Evolutionary conservation across 2,113 vertebrate species (phyloP).

Genomic region (Smithornis capensis): DNA sequence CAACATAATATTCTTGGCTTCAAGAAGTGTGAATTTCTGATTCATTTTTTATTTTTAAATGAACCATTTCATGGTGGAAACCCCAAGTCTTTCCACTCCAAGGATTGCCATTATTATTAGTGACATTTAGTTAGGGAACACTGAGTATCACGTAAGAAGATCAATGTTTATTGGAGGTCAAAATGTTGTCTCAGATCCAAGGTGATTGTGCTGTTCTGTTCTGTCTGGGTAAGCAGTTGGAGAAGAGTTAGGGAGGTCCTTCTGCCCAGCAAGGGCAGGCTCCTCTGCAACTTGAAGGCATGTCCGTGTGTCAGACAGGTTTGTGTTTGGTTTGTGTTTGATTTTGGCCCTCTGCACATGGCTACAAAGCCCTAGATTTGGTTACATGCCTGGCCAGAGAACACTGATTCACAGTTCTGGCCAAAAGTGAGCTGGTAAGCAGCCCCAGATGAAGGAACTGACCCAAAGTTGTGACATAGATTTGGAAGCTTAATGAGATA

Average conservation of each 20-base stretch:
- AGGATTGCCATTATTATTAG: neutral
- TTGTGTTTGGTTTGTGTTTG: neutral
- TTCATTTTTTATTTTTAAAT: constrained; percentile 46
- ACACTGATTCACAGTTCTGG: neutral
- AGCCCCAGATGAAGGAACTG: neutral
- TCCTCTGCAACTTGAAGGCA: neutral
- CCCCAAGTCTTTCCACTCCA: neutral
- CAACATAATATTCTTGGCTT: constrained; percentile 32
- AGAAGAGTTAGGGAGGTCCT: neutral
- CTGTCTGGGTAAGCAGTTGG: neutral
- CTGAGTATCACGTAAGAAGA: neutral
- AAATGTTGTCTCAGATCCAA: neutral
- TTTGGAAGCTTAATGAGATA: neutral
- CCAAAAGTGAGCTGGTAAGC: neutral
- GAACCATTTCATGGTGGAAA: neutral
- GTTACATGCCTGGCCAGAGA: neutral
- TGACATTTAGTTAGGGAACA: neutral
- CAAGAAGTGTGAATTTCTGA: constrained; percentile 11
- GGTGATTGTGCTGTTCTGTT: neutral
- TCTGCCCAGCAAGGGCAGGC: neutral
- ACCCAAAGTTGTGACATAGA: neutral
- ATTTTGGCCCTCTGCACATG: neutral
- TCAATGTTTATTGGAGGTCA: neutral
- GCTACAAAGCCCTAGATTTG: neutral
- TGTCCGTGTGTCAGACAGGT: neutral